Evolutionary conservation across 2,888 invertebrate genomes (phyloP).

Genomic region (Morinoia aosen): DNA sequence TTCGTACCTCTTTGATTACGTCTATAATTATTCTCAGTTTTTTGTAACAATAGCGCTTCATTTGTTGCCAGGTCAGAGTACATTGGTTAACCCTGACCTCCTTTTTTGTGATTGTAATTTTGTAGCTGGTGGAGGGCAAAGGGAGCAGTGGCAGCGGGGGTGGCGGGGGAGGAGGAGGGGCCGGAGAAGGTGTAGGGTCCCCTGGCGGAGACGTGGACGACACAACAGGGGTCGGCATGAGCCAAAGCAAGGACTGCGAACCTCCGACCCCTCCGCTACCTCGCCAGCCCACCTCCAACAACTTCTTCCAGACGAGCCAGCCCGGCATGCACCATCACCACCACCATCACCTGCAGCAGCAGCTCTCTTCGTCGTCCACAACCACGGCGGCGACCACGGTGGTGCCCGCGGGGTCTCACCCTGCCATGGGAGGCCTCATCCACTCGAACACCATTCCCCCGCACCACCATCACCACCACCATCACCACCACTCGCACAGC

Average conservation of each 20-base stretch:
- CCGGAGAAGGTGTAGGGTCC: slow-evolving; percentile 52
- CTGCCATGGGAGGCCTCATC: slow-evolving; percentile 36
- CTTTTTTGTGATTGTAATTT: neutral
- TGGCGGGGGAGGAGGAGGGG: slow-evolving; percentile 59
- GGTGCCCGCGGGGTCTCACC: neutral
- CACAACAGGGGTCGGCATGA: slow-evolving; percentile 64
- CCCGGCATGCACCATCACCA: slow-evolving; percentile 62
- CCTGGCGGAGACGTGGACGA: slow-evolving; percentile 56
- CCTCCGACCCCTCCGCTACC: slow-evolving; percentile 81
- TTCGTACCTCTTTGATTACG: too few relatives aligned
- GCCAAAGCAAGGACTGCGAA: slow-evolving; percentile 91
- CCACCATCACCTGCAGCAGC: slow-evolving; percentile 55
- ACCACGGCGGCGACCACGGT: neutral
- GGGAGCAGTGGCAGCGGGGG: slow-evolving; percentile 59
- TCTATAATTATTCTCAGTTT: too few relatives aligned
- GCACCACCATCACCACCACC: slow-evolving; percentile 56
- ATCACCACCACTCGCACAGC: slow-evolving; percentile 27
- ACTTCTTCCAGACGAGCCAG: slow-evolving; percentile 78
- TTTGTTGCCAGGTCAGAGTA: neutral
- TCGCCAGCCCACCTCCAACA: slow-evolving; percentile 88
- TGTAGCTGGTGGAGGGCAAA: slow-evolving; percentile 51
- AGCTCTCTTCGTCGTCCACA: slow-evolving; percentile 13
- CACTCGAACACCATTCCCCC: slow-evolving; percentile 44
- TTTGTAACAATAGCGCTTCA: neutral
- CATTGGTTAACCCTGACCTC: neutral